These are phyloP conservation scores for Etheostoma nigrum DNA, from an alignment of 2,797 vertebrate genomes.

Conservation along the genomic window DNA sequence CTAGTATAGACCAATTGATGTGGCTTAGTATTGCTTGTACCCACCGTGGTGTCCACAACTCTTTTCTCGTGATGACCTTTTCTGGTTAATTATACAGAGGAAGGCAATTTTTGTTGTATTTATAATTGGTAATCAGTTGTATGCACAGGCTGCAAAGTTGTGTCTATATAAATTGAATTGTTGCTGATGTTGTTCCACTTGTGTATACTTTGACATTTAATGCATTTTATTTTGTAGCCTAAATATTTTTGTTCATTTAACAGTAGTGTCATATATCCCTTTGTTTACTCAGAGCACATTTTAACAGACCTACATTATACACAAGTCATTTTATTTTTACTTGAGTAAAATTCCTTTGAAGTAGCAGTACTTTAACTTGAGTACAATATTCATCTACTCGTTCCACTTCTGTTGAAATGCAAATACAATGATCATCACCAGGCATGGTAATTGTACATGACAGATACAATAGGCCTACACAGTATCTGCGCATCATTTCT, in stretches of 20 bases:
- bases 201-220: background rate
- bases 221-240: background rate
- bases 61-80: background rate
- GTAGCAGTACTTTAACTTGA: background rate
- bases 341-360: background rate
- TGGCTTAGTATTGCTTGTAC: background rate
- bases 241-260: background rate
- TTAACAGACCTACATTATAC: background rate
- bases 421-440: conserved; percentile 21
- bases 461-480: conserved; percentile 23
- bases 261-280: background rate
- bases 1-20: background rate
- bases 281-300: background rate
- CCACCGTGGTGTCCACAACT: background rate
- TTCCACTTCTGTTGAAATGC: conserved; percentile 13
- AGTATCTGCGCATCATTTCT: conserved; percentile 53
- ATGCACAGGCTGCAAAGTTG: background rate
- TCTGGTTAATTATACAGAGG: background rate
- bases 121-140: background rate
- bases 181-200: background rate
- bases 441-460: conserved; percentile 47
- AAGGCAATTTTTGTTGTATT: background rate
- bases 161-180: no score
- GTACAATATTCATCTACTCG: no score
- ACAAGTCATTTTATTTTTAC: background rate